Evolutionary conservation across 35 echinoderm and acorn worm species (phyloP).

Genomic region (Stichopus chloronotus): DNA sequence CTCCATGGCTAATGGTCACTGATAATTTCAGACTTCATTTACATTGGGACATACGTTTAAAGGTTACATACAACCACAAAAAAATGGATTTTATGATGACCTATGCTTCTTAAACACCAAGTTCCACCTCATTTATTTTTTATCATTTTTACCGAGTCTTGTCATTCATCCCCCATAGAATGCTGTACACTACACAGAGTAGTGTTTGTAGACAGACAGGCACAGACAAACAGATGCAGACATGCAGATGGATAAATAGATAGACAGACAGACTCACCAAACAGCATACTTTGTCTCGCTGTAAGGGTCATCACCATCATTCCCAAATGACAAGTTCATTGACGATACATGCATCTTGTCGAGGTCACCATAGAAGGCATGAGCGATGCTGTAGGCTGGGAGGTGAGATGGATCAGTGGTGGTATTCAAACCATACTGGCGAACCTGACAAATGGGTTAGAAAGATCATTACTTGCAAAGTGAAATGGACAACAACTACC

Average conservation of each 20-base stretch:
- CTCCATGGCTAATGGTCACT: too few relatives aligned
- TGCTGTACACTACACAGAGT: not conserved
- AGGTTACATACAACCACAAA: too few relatives aligned
- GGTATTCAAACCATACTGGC: constrained; percentile 43
- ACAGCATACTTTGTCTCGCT: not conserved
- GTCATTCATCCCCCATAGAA: not conserved
- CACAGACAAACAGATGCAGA: not conserved
- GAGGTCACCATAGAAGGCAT: constrained; percentile 48
- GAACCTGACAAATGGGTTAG: not conserved
- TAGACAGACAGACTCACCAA: not conserved
- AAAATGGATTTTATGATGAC: too few relatives aligned
- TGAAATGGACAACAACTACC: too few relatives aligned
- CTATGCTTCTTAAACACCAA: too few relatives aligned
- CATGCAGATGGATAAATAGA: too few relatives aligned
- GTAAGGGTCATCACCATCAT: constrained; percentile 22
- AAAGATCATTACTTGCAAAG: too few relatives aligned
- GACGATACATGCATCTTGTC: not conserved
- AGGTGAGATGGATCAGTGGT: not conserved
- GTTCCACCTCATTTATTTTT: too few relatives aligned
- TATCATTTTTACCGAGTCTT: too few relatives aligned
- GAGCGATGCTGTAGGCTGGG: constrained; percentile 48
- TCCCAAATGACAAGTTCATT: constrained; percentile 53
- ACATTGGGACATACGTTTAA: too few relatives aligned
- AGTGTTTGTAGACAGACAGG: not conserved
- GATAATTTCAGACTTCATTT: too few relatives aligned